Evolutionary conservation across 2,888 invertebrate genomes (phyloP), one percentile per base, ranked within the genome.

Genomic region (Ectemnius continuus): DNA sequence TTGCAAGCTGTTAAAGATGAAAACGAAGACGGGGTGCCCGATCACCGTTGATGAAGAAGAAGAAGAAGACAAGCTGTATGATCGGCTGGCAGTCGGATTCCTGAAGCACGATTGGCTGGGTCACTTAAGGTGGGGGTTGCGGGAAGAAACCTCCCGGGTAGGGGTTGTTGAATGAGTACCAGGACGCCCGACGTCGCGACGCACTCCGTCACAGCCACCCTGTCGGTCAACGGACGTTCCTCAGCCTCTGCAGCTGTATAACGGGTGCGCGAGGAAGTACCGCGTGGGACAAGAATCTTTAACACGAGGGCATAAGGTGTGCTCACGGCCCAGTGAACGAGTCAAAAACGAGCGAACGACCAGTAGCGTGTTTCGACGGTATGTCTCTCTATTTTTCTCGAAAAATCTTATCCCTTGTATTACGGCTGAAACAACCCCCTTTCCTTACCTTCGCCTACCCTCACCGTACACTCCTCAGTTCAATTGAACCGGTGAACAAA

Each of bases 111-210:
- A 87, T 86, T 87, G 87, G 86, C 68, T 80, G 63, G 52, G 60
- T 61, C 20, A 56, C 57, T 71, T 71, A 74, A 75, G 79, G 80
- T 74, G 81, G 84, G 82, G 81, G 80, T 76, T 80, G 75, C 56
- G 67, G 70, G 75, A 70, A 70, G 61, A 65, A 63, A 62, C 64
- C 70, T 73, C 70, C 70, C 77, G 80, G 86, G 88, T 88, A 88
- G 89, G 88, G 88, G 87, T 88, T 87, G 87, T 77, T 87, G 87
- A 88, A 88, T 87, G 86, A 88, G 84, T 87, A 88, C 83, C 84
- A 84, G 77, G 83, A 85, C 84, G 81, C 77, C 70, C 77, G 80
- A 79, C 83, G 81, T 82, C 81, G 79, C 74, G 79, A 83, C 85
- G 86, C 89, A 89, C 84, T 89, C 85, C 84, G 84, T 84, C 86